Conservation (phyloP, 2,888 invertebrate species). For the Drosophila paramelanica region DNA sequence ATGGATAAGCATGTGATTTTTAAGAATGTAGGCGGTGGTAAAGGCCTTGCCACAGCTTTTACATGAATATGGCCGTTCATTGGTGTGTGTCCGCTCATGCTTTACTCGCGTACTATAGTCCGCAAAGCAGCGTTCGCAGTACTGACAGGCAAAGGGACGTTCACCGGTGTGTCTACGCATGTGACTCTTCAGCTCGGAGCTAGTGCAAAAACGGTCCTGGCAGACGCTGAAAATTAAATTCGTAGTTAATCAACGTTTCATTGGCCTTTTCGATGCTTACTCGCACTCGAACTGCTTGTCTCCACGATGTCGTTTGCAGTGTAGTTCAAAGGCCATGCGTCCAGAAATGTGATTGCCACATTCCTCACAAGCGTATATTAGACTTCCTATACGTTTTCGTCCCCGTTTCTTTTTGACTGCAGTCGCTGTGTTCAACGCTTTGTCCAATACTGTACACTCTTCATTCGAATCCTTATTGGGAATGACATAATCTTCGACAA, state of each 20-base stretch:
- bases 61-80: conserved; percentile 75
- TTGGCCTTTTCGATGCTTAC: conserved; percentile 43
- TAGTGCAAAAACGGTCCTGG: conserved; percentile 62
- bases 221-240: conserved; percentile 40
- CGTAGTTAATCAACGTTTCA: neutral
- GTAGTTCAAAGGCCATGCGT: conserved; percentile 66
- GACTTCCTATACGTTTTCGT: conserved; percentile 34
- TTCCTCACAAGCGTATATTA: conserved; percentile 59
- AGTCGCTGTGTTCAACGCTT: conserved; percentile 18
- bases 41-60: conserved; percentile 73
- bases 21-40: conserved; percentile 68
- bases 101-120: conserved; percentile 72
- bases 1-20: conserved; percentile 70
- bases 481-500: conserved; percentile 5
- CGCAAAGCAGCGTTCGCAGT: conserved; percentile 65
- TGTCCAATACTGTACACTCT: conserved; percentile 22
- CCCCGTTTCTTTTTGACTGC: conserved; percentile 29
- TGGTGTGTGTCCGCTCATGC: conserved; percentile 78
- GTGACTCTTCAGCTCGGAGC: conserved; percentile 69
- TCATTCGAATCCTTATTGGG: conserved; percentile 19
- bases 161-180: conserved; percentile 72
- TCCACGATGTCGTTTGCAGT: conserved; percentile 70
- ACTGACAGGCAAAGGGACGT: conserved; percentile 69
- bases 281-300: conserved; percentile 68
- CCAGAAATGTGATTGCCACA: conserved; percentile 70